Evolutionary conservation across 2,797 vertebrate genomes (phyloP), one percentile per base, ranked within the genome.

Genomic region (Sciurus carolinensis): DNA sequence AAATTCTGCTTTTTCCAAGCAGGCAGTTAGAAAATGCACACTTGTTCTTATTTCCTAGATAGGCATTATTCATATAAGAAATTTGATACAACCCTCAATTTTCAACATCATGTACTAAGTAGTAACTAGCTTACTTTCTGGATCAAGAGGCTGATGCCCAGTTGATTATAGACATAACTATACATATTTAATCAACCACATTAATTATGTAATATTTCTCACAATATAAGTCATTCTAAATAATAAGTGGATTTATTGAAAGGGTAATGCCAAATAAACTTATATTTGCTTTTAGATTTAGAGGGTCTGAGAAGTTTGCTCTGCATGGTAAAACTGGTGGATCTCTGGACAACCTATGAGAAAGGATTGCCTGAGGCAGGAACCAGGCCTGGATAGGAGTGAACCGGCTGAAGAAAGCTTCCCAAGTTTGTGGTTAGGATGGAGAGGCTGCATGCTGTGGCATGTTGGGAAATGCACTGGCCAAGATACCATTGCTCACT

Each of bases 211-310:
- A 83, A 44, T 57, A 87, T 76, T 72, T 26, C 4, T 91, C 17
- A 83, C 4, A 50, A 66, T 50, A 66, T 83, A 42, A 82, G 57
- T 91, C 36, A 59, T 79, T 90, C 14, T 50, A 87, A 88, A 71
- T 71, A 92, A 39, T 66, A 86, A 66, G 26, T 87, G 82, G 57
- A 90, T 87, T 84, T 91, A 88, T 59, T 75, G 47, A 73, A 83
- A 85, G 18, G 0, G 9, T 62, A 69, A 82, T 30, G 8, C 3
- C 57, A 69, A 69, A 50, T 62, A 30, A 91, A 76, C 57, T 88
- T 3, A 39, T 18, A 62, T 22, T 1, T 17, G 67, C n/a, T 93
- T 73, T 81, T 15, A 71, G 17, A 80, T 64, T 88, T 64, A 64
- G 26, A 52, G 77, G 52, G 28, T 36, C 54, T 24, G 39, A 57